These are phyloP conservation scores for Diplazon laetatorius DNA, from an alignment of 2,888 invertebrate species.

Conservation along the genomic window DNA sequence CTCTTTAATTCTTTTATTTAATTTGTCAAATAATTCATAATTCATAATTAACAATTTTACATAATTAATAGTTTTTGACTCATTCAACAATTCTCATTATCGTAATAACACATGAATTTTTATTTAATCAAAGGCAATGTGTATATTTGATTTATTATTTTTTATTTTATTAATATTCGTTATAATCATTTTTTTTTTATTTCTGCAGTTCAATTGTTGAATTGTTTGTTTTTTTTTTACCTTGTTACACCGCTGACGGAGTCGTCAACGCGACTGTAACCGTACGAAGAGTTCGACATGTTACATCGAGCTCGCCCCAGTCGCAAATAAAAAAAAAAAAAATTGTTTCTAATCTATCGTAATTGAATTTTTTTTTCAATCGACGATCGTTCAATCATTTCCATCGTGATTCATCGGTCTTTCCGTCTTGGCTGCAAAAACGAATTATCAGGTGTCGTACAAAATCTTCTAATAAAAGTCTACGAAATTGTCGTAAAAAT, in stretches of 20 bases:
- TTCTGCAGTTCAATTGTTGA: background rate
- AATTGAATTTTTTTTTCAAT: slow-evolving; percentile 11
- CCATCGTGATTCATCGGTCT: slow-evolving; percentile 33
- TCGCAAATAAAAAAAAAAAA: background rate
- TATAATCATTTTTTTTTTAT: too few relatives aligned
- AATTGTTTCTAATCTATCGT: background rate
- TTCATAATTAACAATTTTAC: too few relatives aligned
- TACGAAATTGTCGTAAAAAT: too few relatives aligned
- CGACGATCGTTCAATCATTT: slow-evolving; percentile 25
- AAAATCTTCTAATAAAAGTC: too few relatives aligned
- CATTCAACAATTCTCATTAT: background rate
- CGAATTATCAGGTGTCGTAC: too few relatives aligned
- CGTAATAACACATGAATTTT: background rate
- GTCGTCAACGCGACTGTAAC: slow-evolving; percentile 58
- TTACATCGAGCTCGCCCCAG: background rate
- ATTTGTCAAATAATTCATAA: too few relatives aligned
- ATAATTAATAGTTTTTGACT: too few relatives aligned
- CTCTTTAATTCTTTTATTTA: too few relatives aligned
- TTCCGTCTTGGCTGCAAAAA: too few relatives aligned
- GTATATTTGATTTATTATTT: too few relatives aligned
- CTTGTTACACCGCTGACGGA: slow-evolving; percentile 57
- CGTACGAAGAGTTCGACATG: slow-evolving; percentile 59
- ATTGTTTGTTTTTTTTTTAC: slow-evolving; percentile 5
- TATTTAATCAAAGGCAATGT: too few relatives aligned
- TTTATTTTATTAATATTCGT: background rate